Evolutionary conservation across 2,113 vertebrate species (phyloP).

Genomic region (Manacus vitellinus): DNA sequence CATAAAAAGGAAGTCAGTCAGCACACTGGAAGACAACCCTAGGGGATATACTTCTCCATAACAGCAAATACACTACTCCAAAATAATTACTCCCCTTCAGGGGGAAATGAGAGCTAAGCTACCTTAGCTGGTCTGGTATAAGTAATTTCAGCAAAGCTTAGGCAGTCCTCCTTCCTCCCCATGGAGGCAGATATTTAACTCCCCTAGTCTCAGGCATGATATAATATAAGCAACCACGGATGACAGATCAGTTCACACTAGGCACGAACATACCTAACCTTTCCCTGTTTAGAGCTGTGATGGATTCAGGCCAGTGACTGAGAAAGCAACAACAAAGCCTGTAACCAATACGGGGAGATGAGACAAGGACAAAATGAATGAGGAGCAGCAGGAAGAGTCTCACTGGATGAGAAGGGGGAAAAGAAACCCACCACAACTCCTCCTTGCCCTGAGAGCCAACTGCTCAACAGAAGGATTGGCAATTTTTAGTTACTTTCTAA

Average conservation of each 20-base stretch:
- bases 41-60: not conserved
- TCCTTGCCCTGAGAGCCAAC: constrained; percentile 12
- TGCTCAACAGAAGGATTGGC: constrained; percentile 17
- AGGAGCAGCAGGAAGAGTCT: constrained; percentile 9
- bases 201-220: not conserved
- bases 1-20: not conserved
- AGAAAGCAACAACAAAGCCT: constrained; percentile 38
- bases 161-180: not conserved
- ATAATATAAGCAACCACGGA: constrained; percentile 17
- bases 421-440: constrained; percentile 39
- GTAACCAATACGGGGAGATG: not conserved
- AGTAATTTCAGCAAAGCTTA: not conserved
- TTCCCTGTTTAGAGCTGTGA: constrained; percentile 44
- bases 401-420: not conserved
- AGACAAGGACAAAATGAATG: constrained; percentile 55
- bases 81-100: constrained; percentile 1
- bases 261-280: constrained; percentile 16
- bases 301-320: constrained; percentile 43
- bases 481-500: constrained; percentile 49
- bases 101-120: not conserved
- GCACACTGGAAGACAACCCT: not conserved
- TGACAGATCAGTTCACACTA: constrained; percentile 28
- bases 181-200: not conserved
- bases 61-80: constrained; percentile 3
- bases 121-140: not conserved